Evolutionary conservation across 2,888 invertebrate species (phyloP).

Genomic region (Yponomeuta malinellus): DNA sequence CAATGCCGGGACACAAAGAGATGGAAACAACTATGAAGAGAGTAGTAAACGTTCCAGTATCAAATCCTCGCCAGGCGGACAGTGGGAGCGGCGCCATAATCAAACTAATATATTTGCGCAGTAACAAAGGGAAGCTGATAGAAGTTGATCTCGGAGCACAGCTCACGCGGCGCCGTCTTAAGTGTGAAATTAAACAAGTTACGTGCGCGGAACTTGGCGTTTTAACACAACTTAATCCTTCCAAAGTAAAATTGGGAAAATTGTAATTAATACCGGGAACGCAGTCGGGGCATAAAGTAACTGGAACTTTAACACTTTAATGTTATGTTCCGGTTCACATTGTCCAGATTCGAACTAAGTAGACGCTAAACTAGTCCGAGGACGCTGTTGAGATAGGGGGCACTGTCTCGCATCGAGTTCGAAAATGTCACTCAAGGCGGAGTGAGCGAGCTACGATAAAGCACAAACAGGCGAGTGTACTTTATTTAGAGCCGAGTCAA

Average conservation of each 20-base stretch:
- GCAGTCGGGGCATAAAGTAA: constrained; percentile 10
- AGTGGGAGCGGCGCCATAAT: background rate
- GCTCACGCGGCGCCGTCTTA: constrained; percentile 6
- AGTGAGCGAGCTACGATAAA: background rate
- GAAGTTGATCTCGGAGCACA: constrained; percentile 5
- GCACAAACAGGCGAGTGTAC: background rate
- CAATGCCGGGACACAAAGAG: background rate
- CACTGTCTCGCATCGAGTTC: background rate
- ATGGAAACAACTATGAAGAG: background rate
- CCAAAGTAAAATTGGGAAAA: constrained; percentile 16
- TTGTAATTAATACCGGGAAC: constrained; percentile 16
- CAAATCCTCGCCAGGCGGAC: background rate
- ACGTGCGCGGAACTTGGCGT: constrained; percentile 12
- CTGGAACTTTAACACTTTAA: constrained; percentile 3
- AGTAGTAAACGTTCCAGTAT: constrained; percentile 1
- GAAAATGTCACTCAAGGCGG: background rate
- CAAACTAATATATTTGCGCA: background rate
- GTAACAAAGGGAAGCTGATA: constrained; percentile 1
- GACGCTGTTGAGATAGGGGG: background rate
- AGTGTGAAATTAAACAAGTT: constrained; percentile 17
- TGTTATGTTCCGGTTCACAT: constrained; percentile 8
- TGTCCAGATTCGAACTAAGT: constrained; percentile 18
- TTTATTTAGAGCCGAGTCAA: background rate
- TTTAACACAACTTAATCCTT: constrained; percentile 15
- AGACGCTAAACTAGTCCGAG: background rate